These are phyloP conservation scores for Hippocampus mohnikei DNA, from an alignment of 2,113 vertebrate genomes.

Conservation along the genomic window DNA sequence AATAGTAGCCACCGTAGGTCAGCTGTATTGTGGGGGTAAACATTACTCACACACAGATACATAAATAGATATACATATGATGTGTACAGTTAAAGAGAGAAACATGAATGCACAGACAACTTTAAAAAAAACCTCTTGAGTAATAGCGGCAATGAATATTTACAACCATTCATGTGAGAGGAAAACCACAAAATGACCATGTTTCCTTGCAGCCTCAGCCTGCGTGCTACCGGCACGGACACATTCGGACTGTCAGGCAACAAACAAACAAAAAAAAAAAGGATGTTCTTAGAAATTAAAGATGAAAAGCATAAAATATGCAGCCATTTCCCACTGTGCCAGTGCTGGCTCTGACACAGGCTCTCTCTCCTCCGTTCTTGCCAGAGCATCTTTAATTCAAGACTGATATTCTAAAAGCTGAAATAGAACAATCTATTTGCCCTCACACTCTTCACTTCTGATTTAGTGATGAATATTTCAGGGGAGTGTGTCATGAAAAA, in stretches of 20 bases:
- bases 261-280: slow-evolving; percentile 26
- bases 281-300: slow-evolving; percentile 71
- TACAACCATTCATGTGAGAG: slow-evolving; percentile 63
- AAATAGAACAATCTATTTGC: slow-evolving; percentile 71
- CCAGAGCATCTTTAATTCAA: slow-evolving; percentile 70
- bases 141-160: slow-evolving; percentile 32
- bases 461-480: slow-evolving; percentile 75
- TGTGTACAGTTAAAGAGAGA: neutral
- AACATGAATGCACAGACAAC: slow-evolving; percentile 49
- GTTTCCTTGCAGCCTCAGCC: slow-evolving; percentile 49
- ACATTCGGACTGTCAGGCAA: slow-evolving; percentile 22
- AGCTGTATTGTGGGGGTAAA: slow-evolving; percentile 1
- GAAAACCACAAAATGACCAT: slow-evolving; percentile 60
- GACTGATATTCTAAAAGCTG: slow-evolving; percentile 69
- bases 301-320: slow-evolving; percentile 68
- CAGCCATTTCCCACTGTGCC: slow-evolving; percentile 56
- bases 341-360: slow-evolving; percentile 48
- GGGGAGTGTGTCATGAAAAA: slow-evolving; percentile 59
- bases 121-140: slow-evolving; percentile 51
- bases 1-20: slow-evolving; percentile 25
- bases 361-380: slow-evolving; percentile 43
- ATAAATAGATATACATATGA: neutral
- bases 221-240: slow-evolving; percentile 33
- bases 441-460: slow-evolving; percentile 61
- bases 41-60: slow-evolving; percentile 5